Base-by-base conservation (phyloP, 64 coral and sea anemone species). In the Acropora yongei region DNA sequence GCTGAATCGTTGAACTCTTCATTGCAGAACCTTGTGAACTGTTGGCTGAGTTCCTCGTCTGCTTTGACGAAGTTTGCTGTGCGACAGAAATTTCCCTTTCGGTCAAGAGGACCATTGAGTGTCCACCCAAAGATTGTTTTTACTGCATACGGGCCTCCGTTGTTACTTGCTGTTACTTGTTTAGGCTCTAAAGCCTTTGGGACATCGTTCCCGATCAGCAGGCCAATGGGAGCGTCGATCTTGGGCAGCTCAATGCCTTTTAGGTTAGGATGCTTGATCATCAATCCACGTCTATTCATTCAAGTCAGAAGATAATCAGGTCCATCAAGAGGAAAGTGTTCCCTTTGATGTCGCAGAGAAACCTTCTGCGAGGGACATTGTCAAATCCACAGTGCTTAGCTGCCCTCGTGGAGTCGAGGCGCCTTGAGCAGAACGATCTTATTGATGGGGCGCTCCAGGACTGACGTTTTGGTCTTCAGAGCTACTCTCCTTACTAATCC, bases 1-100 rank as follows among this genome's bases (percentile, higher is more conserved):
- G 19, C 44, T 55, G 77, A 74, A 18, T 93, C 92, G 50, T 80
- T 93, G 78, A 93, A 88, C 43, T 93, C 92, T 48, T 30, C 41
- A 49, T 93, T 82, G 86, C 92, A 72, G 58, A 63, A 63, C 58
- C 58, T 63, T 63, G 58, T 63, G 58, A 63, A 63, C 58, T 63
- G 58, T 63, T 63, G 58, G 1, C 58, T 63, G 58, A 63, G 58
- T 13, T 63, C 58, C 8, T 63, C 58, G 58, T 63, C 58, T 13
- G 58, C 58, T 11, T 63, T 63, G 58, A 63, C 14, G 58, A 63
- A 63, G 58, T 63, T 63, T 12, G 58, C 58, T 13, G 1, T 63
- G 14, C 58, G 10, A 63, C 2, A 12, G 58, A 12, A 63, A 63
- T 63, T 63, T 63, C 2, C 11, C 58, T 63, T 63, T 63, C 58